Evolutionary conservation across 2,888 invertebrate genomes (phyloP), one percentile per base, ranked within the genome.

Genomic region (Cheilosia scutellata): DNA sequence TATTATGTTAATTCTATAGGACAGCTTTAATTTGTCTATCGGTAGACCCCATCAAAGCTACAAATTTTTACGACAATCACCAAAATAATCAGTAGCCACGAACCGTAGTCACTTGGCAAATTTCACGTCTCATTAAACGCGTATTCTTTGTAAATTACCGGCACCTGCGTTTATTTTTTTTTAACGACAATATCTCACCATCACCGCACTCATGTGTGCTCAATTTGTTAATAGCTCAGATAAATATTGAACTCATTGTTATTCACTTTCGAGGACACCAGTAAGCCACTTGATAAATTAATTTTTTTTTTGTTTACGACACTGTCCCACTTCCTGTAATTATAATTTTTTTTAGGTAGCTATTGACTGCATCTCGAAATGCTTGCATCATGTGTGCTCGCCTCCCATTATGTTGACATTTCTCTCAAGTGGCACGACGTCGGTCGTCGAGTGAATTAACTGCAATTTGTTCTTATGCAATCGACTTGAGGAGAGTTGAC

Each of bases 281-380:
- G 37, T 70, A 37, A 62, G 16, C 51, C 55, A 62, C 62, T 70
- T 40, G 62, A 68, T 11, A 25, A 20, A 20, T 20, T 20, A 44
- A 3, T 13, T 27, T 16, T 51, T 4, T 5, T 20, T 29, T 51
- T 33, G 37, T 60, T 47, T 33, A 75, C 53, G 25, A 57, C 40
- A 66, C 40, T 68, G 77, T 53, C 62, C 60, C 53, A 70, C 77
- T 77, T 77, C 77, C 77, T 77, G 77, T 53, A 53, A 33, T 68
- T 60, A 68, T 25, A n/a, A 6, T 5, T 42, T 37, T 57, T 27
- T 20, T 7, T 51, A 20, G 20, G 49, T 60, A 49, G 13, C 2
- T 40, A 29, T 20, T 47, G 29, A 31, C 33, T 33, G 47, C 29
- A 33, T 42, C n/a, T 37, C 13, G 6, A 47, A 37, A 11, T 37